Evolutionary conservation across 2,888 invertebrate genomes (phyloP).

Genomic region (Tolmerus cingulatus): DNA sequence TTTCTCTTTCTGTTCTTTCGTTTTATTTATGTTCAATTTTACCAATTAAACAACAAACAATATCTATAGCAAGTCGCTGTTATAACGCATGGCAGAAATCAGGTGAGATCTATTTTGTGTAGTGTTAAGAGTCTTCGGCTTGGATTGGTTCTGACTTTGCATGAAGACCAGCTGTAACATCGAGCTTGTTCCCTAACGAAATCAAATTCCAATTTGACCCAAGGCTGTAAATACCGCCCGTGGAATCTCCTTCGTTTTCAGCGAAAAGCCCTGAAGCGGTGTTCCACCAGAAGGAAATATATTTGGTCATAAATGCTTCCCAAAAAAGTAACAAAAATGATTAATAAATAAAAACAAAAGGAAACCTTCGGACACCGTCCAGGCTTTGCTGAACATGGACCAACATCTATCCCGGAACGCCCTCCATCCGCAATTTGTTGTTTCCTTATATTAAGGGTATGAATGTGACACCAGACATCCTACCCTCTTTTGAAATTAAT

Average conservation of each 20-base stretch:
- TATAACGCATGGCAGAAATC: slow-evolving; percentile 55
- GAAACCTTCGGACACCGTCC: not conserved
- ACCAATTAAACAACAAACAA: slow-evolving; percentile 44
- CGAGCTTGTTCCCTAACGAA: slow-evolving; percentile 19
- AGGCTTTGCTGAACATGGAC: not conserved
- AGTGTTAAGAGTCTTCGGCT: slow-evolving; percentile 34
- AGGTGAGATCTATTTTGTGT: slow-evolving; percentile 52
- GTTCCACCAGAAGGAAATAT: not conserved
- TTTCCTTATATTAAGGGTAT: not conserved
- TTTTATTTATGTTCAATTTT: slow-evolving; percentile 47
- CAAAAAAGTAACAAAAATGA: not conserved
- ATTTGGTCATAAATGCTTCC: not conserved
- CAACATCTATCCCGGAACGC: not conserved
- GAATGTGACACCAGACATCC: not conserved
- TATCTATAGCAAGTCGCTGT: slow-evolving; percentile 54
- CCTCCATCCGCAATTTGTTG: not conserved
- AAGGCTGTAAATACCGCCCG: slow-evolving; percentile 13
- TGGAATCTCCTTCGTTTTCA: not conserved
- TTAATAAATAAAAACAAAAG: not conserved
- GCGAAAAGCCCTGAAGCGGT: not conserved
- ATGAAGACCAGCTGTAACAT: slow-evolving; percentile 29
- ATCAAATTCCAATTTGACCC: not conserved
- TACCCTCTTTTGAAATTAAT: not conserved
- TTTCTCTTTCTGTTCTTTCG: slow-evolving; percentile 44
- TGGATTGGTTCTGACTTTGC: slow-evolving; percentile 31